Percentiles rank a stretch among this genome's conserved stretches.
Conservation (phyloP, 2,888 invertebrate genomes). For the Ormyrus labotus region DNA sequence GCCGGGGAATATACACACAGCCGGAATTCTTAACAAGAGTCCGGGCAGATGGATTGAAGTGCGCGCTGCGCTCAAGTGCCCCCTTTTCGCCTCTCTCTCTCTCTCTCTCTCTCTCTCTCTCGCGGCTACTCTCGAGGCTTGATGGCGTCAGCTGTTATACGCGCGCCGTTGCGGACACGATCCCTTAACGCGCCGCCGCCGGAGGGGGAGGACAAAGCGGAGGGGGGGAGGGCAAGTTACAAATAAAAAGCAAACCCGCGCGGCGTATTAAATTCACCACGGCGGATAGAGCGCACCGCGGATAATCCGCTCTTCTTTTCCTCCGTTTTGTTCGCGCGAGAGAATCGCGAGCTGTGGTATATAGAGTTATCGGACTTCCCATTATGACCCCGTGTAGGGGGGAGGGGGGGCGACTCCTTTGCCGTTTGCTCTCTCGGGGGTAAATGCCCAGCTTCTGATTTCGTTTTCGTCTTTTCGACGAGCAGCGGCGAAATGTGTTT, state of each 20-base stretch:
- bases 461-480: conserved; percentile 1
- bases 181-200: conserved; percentile 46
- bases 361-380: conserved; percentile 59
- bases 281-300: not conserved
- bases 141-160: conserved; percentile 74
- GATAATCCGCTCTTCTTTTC: conserved; percentile 38
- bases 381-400: conserved; percentile 45
- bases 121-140: conserved; percentile 64
- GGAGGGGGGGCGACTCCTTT: not conserved
- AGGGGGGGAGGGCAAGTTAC: not conserved
- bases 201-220: not conserved
- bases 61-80: conserved; percentile 69
- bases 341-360: conserved; percentile 20
- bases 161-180: conserved; percentile 69
- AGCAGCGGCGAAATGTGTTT: not conserved
- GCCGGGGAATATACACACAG: conserved; percentile 30
- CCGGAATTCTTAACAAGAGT: conserved; percentile 67
- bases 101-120: conserved; percentile 7
- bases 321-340: conserved; percentile 15
- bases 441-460: conserved; percentile 23
- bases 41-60: conserved; percentile 74
- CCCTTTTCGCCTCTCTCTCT: conserved; percentile 60
- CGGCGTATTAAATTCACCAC: conserved; percentile 48
- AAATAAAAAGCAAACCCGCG: conserved; percentile 29
- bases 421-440: conserved; percentile 8